Percentiles rank a stretch among this genome's conserved stretches.
These are phyloP conservation scores for Steatocranus sp. DNA, from an alignment of 2,797 vertebrate species.

Conservation along the genomic window DNA sequence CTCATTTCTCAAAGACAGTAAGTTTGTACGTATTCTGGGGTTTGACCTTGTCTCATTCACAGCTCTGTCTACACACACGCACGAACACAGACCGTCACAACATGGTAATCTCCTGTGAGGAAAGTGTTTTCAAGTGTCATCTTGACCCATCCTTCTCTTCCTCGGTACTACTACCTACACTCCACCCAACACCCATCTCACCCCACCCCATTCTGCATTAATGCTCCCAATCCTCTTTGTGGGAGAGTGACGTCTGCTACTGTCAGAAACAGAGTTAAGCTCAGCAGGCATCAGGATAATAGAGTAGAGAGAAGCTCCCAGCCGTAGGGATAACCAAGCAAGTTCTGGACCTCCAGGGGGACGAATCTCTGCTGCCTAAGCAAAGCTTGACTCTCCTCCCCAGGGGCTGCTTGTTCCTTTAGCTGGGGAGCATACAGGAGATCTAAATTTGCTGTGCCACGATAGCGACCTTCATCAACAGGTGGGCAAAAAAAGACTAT, in stretches of 20 bases:
- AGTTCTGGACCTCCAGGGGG: conserved; percentile 20
- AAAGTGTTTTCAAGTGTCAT: conserved; percentile 56
- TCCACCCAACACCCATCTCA: conserved; percentile 54
- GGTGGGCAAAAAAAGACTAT: not conserved
- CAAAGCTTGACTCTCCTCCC: conserved; percentile 13
- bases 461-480: conserved; percentile 7
- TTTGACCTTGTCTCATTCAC: conserved; percentile 37
- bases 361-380: conserved; percentile 2
- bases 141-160: conserved; percentile 48
- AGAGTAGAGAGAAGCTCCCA: conserved; percentile 49
- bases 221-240: conserved; percentile 86
- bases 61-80: not conserved
- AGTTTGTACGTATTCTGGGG: not conserved
- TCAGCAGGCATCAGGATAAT: conserved; percentile 57
- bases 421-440: not conserved
- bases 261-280: conserved; percentile 84
- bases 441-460: not conserved
- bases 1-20: not conserved
- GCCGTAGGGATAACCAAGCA: conserved; percentile 37
- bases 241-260: conserved; percentile 80
- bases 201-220: conserved; percentile 72
- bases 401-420: not conserved
- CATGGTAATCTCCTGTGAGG: conserved; percentile 38
- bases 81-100: not conserved
- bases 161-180: conserved; percentile 43